Base-by-base conservation (phyloP, 2,113 vertebrate genomes). In the Tenebrosternarchus preto region DNA sequence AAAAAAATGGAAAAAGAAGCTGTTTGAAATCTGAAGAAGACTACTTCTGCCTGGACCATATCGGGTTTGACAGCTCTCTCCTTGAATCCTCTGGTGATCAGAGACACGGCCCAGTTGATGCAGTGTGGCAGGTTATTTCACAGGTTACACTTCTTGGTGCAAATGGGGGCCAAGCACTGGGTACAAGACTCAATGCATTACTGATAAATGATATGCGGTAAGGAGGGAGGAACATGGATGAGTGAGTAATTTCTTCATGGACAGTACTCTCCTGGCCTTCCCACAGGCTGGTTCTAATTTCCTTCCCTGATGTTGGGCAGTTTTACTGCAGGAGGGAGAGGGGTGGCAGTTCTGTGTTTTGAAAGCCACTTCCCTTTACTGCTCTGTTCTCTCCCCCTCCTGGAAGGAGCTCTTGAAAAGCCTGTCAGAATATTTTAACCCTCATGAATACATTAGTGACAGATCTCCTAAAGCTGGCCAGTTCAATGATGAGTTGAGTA, bases 21-120 rank as follows among this genome's bases (percentile, higher is more conserved):
- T 19, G 43, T 71, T 80, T 78, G 83, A 84, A 84, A 84, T 59
- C 5, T 50, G 76, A 75, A 77, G 55, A 76, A 73, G 43, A 11
- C 24, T 33, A 29, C 20, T 20, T 9, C 24, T 68, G 43, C 11
- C 36, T 33, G 63, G 63, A 20, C 16, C 24, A 50, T 69, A 61
- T 55, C 63, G 60, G 6, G 25, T 74, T 50, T 27, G 68, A 82
- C 76, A 57, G 36, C 73, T 59, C 27, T 60, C 11, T 78, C 73
- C 63, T 73, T 36, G 43, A 50, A 50, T 9, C 12, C 1, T 9
- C 9, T 1, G 43, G 9, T 15, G 43, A 50, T 50, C 43, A 50
- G 43, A 50, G 43, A 50, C 43, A 50, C 12, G 43, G 43, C 29
- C 56, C 46, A 0, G 53, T 76, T 19, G 9, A 20, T 29, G 27